A percentile compares a stretch with the other conserved stretches of the same genome.
Evolutionary conservation across 2,797 vertebrate species (phyloP).

Genomic region (Sebastes taczanowskii): DNA sequence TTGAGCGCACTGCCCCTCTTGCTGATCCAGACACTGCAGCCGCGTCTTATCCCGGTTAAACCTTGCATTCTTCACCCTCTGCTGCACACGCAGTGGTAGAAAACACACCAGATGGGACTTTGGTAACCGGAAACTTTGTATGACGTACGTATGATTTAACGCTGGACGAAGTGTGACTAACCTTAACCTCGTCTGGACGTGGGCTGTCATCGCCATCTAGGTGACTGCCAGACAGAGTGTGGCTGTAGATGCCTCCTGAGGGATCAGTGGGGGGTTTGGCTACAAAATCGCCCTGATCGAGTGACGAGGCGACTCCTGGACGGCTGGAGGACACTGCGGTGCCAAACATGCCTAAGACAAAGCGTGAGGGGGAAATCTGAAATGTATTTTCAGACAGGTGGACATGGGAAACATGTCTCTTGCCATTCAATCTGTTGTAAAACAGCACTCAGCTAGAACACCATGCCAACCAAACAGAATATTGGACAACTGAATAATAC

Average conservation of each 20-base stretch:
- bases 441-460: conserved; percentile 5
- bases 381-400: not conserved
- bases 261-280: conserved; percentile 51
- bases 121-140: not conserved
- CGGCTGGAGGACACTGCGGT: conserved; percentile 52
- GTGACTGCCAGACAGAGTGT: conserved; percentile 31
- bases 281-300: conserved; percentile 69
- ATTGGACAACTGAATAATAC: conserved; percentile 62
- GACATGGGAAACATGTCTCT: not conserved
- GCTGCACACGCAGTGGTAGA: conserved; percentile 60
- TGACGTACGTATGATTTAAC: not conserved
- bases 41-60: conserved; percentile 85
- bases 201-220: conserved; percentile 53
- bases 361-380: not conserved
- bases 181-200: conserved; percentile 76
- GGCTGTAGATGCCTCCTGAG: too few species aligned
- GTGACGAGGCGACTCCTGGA: conserved; percentile 61
- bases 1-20: conserved; percentile 68
- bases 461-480: not conserved
- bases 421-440: not conserved
- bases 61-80: conserved; percentile 80
- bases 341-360: conserved; percentile 87
- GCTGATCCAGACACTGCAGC: conserved; percentile 75
- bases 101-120: not conserved
- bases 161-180: conserved; percentile 55